Percentiles rank a stretch among this genome's conserved stretches.
phyloP scores from a whole-genome alignment of 2,113 vertebrate genomes.

The Halcyon senegalensis region DNA sequence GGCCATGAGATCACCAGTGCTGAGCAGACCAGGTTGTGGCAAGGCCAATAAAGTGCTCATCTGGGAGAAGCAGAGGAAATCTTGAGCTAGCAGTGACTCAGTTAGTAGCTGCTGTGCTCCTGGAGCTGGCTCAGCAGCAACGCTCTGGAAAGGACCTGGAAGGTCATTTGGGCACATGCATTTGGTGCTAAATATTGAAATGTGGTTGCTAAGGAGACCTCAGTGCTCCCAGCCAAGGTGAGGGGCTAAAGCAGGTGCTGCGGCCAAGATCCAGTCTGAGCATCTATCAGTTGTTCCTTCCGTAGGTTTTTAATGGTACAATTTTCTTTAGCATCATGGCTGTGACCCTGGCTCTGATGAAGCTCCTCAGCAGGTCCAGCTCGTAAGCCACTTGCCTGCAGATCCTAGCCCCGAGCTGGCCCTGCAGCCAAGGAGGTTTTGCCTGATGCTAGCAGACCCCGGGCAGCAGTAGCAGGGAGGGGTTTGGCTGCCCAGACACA shows the following conservation, averaged over 20 bases:
- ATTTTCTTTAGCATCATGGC: not conserved
- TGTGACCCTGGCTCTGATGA: not conserved
- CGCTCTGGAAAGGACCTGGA: not conserved
- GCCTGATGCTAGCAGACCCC: not conserved
- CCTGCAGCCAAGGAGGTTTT: not conserved
- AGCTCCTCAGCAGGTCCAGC: not conserved
- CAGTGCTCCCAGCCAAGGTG: not conserved
- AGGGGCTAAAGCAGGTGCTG: not conserved
- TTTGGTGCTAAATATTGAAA: conserved; percentile 44
- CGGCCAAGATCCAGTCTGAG: not conserved
- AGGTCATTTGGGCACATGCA: not conserved
- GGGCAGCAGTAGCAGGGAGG: not conserved
- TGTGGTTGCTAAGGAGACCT: conserved; percentile 32
- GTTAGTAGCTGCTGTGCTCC: not conserved
- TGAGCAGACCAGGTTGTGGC: not conserved
- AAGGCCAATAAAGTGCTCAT: not conserved
- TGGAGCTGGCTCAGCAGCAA: not conserved
- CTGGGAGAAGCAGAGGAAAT: conserved; percentile 5
- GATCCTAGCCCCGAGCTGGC: not conserved
- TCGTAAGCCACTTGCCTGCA: not conserved
- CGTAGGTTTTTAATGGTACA: not conserved
- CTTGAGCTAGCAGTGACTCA: not conserved
- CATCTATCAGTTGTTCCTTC: not conserved
- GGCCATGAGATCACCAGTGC: not conserved
- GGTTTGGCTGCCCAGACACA: not conserved